Evolutionary conservation across 2,888 invertebrate genomes (phyloP), one percentile per base, ranked within the genome.

Genomic region (Trissolcus japonicus): DNA sequence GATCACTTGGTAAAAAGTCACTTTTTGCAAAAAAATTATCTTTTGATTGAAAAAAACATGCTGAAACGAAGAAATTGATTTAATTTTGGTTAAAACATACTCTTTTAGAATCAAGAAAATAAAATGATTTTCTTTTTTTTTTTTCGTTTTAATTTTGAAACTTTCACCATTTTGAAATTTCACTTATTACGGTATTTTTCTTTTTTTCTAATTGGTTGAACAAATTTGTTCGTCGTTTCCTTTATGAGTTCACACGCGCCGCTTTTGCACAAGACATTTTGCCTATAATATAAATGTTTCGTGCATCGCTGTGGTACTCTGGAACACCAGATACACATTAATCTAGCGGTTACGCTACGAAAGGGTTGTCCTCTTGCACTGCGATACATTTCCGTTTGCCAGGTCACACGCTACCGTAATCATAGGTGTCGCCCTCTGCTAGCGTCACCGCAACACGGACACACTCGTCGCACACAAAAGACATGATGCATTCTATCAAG

Each of bases 381-480:
- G 73, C 72, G 77, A 69, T 43, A 73, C 57, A 56, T 68, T 77
- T 77, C 78, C 73, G 73, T 69, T 73, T 61, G 51, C 72, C 75
- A 54, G 66, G 77, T 80, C 81, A 72, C 81, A 81, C 79, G 81
- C 80, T 77, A 80, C 62, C 73, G 72, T 81, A 80, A 81, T 78
- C 69, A 81, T 74, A 63, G 81, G 80, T 80, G 80, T 79, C 79
- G 78, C 74, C 76, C 77, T 76, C 72, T 69, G 69, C 56, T 16
- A 61, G 71, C 59, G 67, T 66, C 72, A 60, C 65, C 75, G 68
- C 55, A 60, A 56, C 71, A 57, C 55, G 25, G 68, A 51, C 50
- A 51, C 56, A 66, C 57, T 43, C 71, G 60, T 59, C 59, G 48
- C 63, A 68, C 51, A 57, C 54, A 71, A 68, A 72, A 63, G 63